phyloP scores from a whole-genome alignment of 2,797 vertebrate species.

The Tenualosa thibaudeaui region DNA sequence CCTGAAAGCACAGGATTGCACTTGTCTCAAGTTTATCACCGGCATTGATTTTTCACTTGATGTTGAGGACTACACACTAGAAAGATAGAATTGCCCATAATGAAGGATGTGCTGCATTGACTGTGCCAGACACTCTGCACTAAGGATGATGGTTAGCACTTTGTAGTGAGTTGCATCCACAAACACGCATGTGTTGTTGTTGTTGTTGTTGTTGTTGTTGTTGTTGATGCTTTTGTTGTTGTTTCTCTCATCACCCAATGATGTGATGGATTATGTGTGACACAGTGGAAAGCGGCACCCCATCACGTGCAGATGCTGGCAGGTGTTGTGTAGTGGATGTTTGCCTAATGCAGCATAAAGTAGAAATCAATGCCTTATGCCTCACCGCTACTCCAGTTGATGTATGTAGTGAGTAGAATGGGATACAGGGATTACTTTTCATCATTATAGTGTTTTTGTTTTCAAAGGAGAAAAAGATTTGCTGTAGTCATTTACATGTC shows the following conservation, averaged over 20 bases:
- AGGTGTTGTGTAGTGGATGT: neutral
- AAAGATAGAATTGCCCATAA: neutral
- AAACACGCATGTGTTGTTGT: neutral
- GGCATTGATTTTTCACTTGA: slow-evolving; percentile 14
- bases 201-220: neutral
- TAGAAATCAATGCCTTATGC: neutral
- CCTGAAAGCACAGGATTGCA: slow-evolving; percentile 27
- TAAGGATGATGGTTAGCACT: neutral
- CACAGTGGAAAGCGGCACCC: neutral
- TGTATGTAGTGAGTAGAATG: neutral
- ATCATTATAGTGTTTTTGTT: no score
- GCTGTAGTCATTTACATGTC: no score
- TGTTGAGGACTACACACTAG: neutral
- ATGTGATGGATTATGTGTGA: slow-evolving; percentile 16
- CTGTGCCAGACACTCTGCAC: neutral
- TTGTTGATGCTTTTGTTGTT: neutral
- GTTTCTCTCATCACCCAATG: neutral
- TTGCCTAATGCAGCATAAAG: slow-evolving; percentile 15
- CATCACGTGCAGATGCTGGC: neutral
- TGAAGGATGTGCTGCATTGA: neutral
- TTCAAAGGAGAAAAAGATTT: no score
- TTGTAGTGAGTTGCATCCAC: neutral
- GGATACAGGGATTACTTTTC: neutral
- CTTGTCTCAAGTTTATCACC: slow-evolving; percentile 23
- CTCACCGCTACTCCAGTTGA: neutral